Percentiles rank a stretch among this genome's conserved stretches.
Conservation (phyloP, 2,797 vertebrate genomes). For the Thalassophryne amazonica region DNA sequence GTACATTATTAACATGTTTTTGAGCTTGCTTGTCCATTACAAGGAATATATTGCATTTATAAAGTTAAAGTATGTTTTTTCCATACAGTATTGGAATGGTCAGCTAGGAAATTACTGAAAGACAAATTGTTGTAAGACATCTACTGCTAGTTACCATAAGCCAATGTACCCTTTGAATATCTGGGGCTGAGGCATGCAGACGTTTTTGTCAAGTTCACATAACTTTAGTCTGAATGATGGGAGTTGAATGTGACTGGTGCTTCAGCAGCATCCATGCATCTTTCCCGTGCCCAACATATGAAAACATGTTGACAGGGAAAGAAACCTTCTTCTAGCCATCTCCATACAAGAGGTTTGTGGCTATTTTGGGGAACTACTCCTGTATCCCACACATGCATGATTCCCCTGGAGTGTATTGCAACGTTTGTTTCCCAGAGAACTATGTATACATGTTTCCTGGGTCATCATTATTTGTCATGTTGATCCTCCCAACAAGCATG, state of each 20-base stretch:
- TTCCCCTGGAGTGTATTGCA: slow-evolving; percentile 64
- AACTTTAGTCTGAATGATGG: slow-evolving; percentile 1
- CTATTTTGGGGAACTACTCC: slow-evolving; percentile 69
- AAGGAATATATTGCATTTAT: too few relatives aligned
- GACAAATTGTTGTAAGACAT: background rate
- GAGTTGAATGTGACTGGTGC: background rate
- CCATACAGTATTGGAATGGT: too few relatives aligned
- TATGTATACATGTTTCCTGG: slow-evolving; percentile 51
- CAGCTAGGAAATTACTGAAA: too few relatives aligned
- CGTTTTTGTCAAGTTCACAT: slow-evolving; percentile 5
- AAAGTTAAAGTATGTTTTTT: too few relatives aligned
- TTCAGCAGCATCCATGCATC: slow-evolving; percentile 9
- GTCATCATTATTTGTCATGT: slow-evolving; percentile 61
- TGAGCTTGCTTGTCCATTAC: too few relatives aligned
- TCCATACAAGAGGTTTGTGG: slow-evolving; percentile 45
- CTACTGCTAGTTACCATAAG: background rate
- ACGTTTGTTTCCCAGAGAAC: slow-evolving; percentile 75
- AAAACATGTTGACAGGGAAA: slow-evolving; percentile 40
- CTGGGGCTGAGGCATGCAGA: background rate
- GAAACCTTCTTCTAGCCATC: slow-evolving; percentile 56
- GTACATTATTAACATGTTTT: too few relatives aligned
- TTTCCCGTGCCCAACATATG: slow-evolving; percentile 55
- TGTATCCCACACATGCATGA: slow-evolving; percentile 61
- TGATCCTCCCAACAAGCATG: slow-evolving; percentile 29
- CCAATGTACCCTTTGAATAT: slow-evolving; percentile 2